Percentiles rank a stretch among this genome's conserved stretches.
Conservation (phyloP, 2,113 vertebrate species). For the Scatophagus argus region DNA sequence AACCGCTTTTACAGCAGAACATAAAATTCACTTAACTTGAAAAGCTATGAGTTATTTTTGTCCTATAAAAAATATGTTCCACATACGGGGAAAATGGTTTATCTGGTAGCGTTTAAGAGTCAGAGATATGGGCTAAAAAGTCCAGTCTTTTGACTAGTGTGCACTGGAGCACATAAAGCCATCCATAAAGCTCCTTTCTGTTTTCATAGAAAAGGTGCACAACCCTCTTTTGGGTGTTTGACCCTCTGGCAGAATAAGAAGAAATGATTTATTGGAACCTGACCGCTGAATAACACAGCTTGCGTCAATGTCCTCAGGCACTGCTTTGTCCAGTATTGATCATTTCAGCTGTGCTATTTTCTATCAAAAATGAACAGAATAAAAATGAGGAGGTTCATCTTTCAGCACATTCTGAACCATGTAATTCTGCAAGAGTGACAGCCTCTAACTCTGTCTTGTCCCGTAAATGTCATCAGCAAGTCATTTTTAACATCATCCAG, state of each 20-base stretch:
- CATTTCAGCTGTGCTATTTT: constrained; percentile 17
- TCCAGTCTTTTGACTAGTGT: background rate
- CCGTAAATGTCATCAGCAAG: background rate
- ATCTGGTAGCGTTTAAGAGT: background rate
- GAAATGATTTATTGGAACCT: constrained; percentile 5
- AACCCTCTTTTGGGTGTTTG: background rate
- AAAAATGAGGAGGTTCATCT: background rate
- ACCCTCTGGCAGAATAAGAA: constrained; percentile 6
- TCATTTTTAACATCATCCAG: background rate
- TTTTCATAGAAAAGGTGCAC: background rate
- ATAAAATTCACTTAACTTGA: constrained; percentile 8
- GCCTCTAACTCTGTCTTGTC: background rate
- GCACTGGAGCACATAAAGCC: background rate
- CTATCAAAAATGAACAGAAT: background rate
- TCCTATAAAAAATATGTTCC: background rate
- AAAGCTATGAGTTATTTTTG: background rate
- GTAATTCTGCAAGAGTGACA: background rate
- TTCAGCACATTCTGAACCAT: background rate
- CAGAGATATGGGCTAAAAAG: constrained; percentile 3
- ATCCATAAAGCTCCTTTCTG: background rate
- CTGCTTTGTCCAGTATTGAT: constrained; percentile 7
- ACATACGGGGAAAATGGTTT: background rate
- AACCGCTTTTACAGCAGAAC: background rate
- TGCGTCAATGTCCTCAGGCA: background rate
- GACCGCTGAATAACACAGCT: constrained; percentile 15